phyloP scores from a whole-genome alignment of 2,113 vertebrate species.

The Rhea americana region DNA sequence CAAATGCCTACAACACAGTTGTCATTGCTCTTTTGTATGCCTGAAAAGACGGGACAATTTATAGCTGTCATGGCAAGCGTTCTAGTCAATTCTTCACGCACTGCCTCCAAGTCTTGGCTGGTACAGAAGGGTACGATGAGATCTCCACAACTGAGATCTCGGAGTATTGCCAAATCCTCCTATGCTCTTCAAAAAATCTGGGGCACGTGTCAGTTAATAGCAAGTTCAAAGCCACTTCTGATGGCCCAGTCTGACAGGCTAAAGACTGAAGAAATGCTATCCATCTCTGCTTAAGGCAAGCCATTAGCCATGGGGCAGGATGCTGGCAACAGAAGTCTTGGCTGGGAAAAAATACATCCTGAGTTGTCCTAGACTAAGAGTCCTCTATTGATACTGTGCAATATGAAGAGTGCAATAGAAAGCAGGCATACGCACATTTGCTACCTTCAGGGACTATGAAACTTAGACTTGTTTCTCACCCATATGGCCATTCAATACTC shows the following conservation, averaged over 20 bases:
- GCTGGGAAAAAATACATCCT: not conserved
- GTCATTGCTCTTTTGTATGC: constrained; percentile 47
- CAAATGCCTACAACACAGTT: constrained; percentile 41
- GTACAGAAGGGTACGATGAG: not conserved
- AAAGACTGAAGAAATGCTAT: not conserved
- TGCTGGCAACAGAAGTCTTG: not conserved
- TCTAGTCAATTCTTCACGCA: not conserved
- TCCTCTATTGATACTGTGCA: rapidly evolving
- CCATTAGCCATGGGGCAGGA: not conserved
- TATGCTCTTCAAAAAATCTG: constrained; percentile 2
- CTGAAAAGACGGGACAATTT: constrained; percentile 31
- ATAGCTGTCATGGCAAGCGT: constrained; percentile 23
- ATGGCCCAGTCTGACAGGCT: not conserved
- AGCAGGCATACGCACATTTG: not conserved
- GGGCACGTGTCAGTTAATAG: not conserved
- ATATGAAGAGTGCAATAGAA: not conserved
- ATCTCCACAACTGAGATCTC: not conserved
- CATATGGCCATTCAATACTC: not conserved
- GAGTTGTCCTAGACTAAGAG: not conserved
- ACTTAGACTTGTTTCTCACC: not conserved
- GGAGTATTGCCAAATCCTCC: not conserved
- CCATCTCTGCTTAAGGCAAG: not conserved
- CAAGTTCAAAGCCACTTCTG: constrained; percentile 17
- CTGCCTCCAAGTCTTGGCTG: not conserved
- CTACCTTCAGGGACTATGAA: not conserved